phyloP scores from a whole-genome alignment of 2,113 vertebrate genomes.

The Haemorhous mexicanus region DNA sequence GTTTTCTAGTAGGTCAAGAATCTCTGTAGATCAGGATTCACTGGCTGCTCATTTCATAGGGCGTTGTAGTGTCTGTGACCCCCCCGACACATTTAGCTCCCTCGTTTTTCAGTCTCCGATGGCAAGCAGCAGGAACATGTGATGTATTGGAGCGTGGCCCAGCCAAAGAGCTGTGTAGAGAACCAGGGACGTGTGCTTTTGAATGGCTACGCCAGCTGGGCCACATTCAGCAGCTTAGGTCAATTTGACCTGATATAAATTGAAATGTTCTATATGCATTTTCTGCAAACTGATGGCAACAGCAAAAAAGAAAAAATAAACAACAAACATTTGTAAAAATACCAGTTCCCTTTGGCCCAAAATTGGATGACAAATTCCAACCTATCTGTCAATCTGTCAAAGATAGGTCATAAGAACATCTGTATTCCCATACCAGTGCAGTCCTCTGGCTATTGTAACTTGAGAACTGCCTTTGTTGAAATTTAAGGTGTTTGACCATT shows the following conservation, averaged over 20 bases:
- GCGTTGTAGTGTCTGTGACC: neutral
- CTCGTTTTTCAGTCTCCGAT: neutral
- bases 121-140: neutral
- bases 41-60: neutral
- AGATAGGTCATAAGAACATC: neutral
- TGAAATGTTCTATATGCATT: neutral
- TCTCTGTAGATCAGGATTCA: neutral
- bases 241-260: neutral
- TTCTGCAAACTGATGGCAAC: neutral
- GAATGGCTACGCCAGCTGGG: neutral
- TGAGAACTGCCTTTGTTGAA: neutral
- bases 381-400: neutral
- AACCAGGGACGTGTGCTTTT: neutral
- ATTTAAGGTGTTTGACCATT: neutral
- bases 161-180: neutral
- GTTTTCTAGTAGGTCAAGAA: neutral
- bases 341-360: neutral
- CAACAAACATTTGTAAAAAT: neutral
- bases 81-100: neutral
- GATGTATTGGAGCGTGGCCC: neutral
- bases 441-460: neutral
- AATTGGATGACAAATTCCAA: neutral
- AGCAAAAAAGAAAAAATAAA: neutral
- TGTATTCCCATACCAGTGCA: neutral
- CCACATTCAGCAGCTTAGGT: neutral